Percentiles rank a stretch among this genome's conserved stretches.
Conservation (phyloP, 2,888 invertebrate genomes). For the Oasisia sp. region DNA sequence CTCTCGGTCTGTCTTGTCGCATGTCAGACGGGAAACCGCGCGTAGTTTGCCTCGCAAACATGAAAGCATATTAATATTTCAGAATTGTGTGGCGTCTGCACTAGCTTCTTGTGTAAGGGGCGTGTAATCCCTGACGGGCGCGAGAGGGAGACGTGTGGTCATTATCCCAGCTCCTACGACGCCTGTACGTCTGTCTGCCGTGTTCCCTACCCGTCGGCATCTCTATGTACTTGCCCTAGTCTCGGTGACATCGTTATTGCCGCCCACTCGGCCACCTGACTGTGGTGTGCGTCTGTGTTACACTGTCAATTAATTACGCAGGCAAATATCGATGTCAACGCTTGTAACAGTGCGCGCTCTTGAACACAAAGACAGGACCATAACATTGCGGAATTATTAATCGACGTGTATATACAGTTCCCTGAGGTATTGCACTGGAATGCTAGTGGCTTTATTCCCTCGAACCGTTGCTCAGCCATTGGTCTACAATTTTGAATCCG, state of each 20-base stretch:
- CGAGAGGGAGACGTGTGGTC: background rate
- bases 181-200: background rate
- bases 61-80: slow-evolving; percentile 11
- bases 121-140: no score
- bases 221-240: background rate
- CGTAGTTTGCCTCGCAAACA: background rate
- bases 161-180: background rate
- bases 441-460: background rate
- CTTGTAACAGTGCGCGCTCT: background rate
- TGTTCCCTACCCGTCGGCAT: background rate
- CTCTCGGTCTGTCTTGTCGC: background rate
- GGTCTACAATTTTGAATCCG: no score
- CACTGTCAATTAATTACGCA: background rate
- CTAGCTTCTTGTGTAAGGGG: background rate
- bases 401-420: background rate
- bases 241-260: background rate
- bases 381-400: background rate
- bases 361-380: background rate
- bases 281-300: background rate
- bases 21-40: background rate
- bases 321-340: background rate
- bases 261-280: background rate
- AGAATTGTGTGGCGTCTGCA: background rate
- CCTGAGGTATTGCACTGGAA: background rate
- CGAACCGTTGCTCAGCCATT: no score